Evolutionary conservation across 2,113 vertebrate genomes (phyloP), one percentile per base, ranked within the genome.

Genomic region (Phaetusa simplex): DNA sequence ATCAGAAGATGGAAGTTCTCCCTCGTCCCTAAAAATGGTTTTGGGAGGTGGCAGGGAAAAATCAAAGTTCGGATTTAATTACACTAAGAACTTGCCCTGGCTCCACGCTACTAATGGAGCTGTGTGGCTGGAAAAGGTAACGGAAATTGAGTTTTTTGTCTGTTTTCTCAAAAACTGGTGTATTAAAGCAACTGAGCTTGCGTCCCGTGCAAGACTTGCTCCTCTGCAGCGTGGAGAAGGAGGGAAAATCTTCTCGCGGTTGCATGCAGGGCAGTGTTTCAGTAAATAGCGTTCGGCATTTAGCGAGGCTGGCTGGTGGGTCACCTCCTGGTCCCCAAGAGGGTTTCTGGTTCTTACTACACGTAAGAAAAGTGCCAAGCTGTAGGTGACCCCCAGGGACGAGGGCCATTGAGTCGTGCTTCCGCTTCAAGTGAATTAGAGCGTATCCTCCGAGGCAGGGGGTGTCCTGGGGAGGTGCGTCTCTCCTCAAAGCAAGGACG

Each of bases 401-500:
- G 17, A 20, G 47, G 15, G 80, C 62, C 15, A 0, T 2, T 27
- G 26, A 36, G 13, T 40, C 43, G 23, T 16, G 24, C 32, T 78
- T 22, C 8, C 7, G 4, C 43, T 59, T 26, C 30, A 62, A 0
- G 16, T 23, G 34, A 45, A 14, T 13, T 13, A 4, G 62, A 45
- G 74, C 65, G 0, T 12, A 0, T 18, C 61, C 67, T 22, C 2
- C 34, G 6, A 1, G 0, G 6, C 34, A 43, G 55, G 1, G 4
- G 1, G 5, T 1, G 8, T 40, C 74, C 69, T 9, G 8, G 10
- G 42, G 52, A n/a, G 56, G 12, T 8, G 20, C 27, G 1, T 10
- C 40, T 40, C 22, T 23, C 58, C 21, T 52, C 2, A 4, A 22
- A 22, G 67, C 38, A 27, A 27, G 55, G 19, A 8, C 21, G 66